Base-by-base conservation (phyloP, 30 jellyfish, hydroid and myxozoan species). In the Hydractinia echinata region DNA sequence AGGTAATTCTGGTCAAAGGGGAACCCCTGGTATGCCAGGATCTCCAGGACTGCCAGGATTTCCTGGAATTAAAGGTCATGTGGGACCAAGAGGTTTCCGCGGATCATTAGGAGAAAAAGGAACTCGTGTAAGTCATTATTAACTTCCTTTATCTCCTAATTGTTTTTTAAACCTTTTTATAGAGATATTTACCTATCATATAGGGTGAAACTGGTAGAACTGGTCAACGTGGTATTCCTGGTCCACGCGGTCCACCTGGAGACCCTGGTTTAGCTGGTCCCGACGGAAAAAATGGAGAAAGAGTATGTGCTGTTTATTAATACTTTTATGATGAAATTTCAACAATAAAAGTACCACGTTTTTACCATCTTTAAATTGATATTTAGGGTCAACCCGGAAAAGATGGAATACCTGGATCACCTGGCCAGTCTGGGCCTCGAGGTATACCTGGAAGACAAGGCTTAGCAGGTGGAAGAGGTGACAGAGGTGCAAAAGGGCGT, bases 181-280 rank as follows among this genome's bases (percentile, higher is more conserved):
- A 6, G 9, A 52, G 8, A 19, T 8, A 66, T 66, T 2, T 16
- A 74, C 21, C 39, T 74, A n/a, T 15, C 50, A 6, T 18, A 18
- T 18, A 30, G 83, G 85, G 85, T 54, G 85, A 77, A 77, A n/a
- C 81, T 5, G 85, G 85, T 18, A 52, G 85, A 54, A 76, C 85
- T 9, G 85, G 85, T 9, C 85, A 77, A 77, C 53, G 76, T 4
- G 85, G 85, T 77, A 77, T 77, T 60, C 85, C 85, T 9, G 96
- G 96, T 54, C 76, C n/a, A 30, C 91, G 96, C 0, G 96, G 96
- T n/a, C 94, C 96, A 60, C 83, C 82, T 64, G 96, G 96, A 54
- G 96, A 88, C 55, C 89, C 85, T 50, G 96, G 96, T 54, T 83
- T 84, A 51, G 86, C 89, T n/a, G 96, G 96, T 14, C 80, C 67